A percentile compares a stretch with the other conserved stretches of the same genome.
These are phyloP conservation scores for Brachyptera risi DNA, from an alignment of 2,888 invertebrate genomes.

Conservation along the genomic window DNA sequence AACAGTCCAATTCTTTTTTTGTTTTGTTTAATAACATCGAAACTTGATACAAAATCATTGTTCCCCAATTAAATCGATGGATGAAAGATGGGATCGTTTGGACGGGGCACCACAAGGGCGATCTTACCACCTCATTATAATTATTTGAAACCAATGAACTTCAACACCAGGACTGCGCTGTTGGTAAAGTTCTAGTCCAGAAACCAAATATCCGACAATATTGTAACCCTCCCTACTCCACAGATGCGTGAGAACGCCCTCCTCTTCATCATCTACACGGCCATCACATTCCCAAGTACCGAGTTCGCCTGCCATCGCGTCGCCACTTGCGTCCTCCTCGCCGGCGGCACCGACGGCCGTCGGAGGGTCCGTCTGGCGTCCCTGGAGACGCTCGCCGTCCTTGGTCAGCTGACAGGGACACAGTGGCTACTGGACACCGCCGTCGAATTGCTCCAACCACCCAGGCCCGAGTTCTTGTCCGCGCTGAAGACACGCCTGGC, in stretches of 20 bases:
- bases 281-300: slow-evolving; percentile 73
- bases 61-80: no score
- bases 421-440: slow-evolving; percentile 48
- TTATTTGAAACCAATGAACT: no score
- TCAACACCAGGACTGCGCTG: no score
- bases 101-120: no score
- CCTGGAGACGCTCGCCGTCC: slow-evolving; percentile 72
- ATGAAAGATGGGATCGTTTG: no score
- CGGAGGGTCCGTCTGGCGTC: slow-evolving; percentile 70
- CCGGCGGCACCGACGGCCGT: slow-evolving; percentile 26
- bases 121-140: no score
- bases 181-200: no score
- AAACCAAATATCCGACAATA: no score
- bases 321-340: slow-evolving; percentile 29
- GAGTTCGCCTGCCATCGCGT: slow-evolving; percentile 54
- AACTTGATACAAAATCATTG: no score
- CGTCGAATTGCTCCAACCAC: slow-evolving; percentile 52
- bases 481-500: slow-evolving; percentile 72
- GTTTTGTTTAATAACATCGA: no score
- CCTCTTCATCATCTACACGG: slow-evolving; percentile 69
- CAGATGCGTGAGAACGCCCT: slow-evolving; percentile 70
- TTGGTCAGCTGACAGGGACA: slow-evolving; percentile 59
- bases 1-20: no score
- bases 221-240: no score
- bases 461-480: slow-evolving; percentile 51